These are phyloP conservation scores for Gymnoscopelus microlampas DNA, from an alignment of 2,797 vertebrate species.

Conservation along the genomic window DNA sequence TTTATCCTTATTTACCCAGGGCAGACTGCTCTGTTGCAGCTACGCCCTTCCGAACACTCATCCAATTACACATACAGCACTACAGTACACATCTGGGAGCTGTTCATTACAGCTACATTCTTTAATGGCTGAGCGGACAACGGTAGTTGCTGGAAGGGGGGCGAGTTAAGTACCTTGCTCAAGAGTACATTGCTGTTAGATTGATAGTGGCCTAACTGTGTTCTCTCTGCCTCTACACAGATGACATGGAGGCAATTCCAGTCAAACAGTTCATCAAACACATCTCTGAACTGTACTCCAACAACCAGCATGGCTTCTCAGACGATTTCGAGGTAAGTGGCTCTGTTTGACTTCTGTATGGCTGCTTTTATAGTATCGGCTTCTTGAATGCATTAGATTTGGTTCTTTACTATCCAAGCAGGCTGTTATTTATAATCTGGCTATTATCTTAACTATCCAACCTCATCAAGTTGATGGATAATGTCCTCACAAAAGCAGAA, in stretches of 20 bases:
- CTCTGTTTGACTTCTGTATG: background rate
- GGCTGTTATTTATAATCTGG: background rate
- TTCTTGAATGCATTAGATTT: background rate
- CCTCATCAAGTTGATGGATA: background rate
- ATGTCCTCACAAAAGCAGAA: background rate
- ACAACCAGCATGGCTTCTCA: constrained; percentile 92
- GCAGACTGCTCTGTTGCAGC: background rate
- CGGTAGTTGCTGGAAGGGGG: background rate
- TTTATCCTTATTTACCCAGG: background rate
- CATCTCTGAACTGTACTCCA: constrained; percentile 89
- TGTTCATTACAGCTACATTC: background rate
- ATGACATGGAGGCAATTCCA: constrained; percentile 93
- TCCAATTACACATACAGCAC: background rate
- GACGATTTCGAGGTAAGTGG: constrained; percentile 92
- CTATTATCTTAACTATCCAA: background rate
- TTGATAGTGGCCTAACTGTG: constrained; percentile 17
- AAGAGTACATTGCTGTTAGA: background rate
- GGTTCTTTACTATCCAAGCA: background rate
- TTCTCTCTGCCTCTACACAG: constrained; percentile 69
- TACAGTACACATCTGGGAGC: background rate
- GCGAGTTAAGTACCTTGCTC: background rate
- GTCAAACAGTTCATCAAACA: constrained; percentile 95
- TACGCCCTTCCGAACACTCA: background rate
- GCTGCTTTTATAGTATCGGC: background rate
- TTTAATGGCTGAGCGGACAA: too few species aligned